These are phyloP conservation scores for Microcebus ravelobensis DNA, from an alignment of 2,113 vertebrate species.

Conservation along the genomic window DNA sequence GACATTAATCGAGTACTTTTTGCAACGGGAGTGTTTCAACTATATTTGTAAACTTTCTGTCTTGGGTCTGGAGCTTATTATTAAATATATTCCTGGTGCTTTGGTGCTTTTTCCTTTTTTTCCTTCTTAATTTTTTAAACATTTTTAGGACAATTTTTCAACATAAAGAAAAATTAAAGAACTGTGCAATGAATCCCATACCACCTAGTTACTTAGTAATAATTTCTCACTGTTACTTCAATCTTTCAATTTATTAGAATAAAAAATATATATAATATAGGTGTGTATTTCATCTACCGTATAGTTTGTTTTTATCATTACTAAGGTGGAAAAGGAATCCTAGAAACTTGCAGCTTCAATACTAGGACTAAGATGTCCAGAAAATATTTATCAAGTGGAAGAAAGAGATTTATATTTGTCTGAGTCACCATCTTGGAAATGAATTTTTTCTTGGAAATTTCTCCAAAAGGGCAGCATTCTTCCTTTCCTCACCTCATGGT, in stretches of 20 bases:
- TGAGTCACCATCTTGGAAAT: neutral
- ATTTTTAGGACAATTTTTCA: conserved; percentile 18
- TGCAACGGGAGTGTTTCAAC: neutral
- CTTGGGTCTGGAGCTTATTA: neutral
- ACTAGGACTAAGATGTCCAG: neutral
- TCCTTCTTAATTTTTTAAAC: neutral
- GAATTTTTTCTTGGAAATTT: neutral
- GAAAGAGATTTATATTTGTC: neutral
- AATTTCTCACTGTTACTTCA: neutral
- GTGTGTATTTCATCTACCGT: neutral
- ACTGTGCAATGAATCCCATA: neutral
- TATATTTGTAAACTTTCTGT: neutral
- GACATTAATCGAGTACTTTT: neutral
- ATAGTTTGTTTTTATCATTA: neutral
- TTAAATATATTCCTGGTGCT: neutral
- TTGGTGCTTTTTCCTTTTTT: neutral
- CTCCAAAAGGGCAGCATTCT: neutral
- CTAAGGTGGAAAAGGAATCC: neutral
- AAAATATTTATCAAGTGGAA: neutral
- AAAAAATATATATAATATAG: neutral
- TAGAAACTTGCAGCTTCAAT: neutral
- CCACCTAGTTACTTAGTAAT: neutral
- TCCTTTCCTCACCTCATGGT: neutral
- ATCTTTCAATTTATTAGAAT: neutral
- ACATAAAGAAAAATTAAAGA: neutral